Base-by-base conservation (phyloP, 1,140 invertebrate species). In the Panulirus ornatus region DNA sequence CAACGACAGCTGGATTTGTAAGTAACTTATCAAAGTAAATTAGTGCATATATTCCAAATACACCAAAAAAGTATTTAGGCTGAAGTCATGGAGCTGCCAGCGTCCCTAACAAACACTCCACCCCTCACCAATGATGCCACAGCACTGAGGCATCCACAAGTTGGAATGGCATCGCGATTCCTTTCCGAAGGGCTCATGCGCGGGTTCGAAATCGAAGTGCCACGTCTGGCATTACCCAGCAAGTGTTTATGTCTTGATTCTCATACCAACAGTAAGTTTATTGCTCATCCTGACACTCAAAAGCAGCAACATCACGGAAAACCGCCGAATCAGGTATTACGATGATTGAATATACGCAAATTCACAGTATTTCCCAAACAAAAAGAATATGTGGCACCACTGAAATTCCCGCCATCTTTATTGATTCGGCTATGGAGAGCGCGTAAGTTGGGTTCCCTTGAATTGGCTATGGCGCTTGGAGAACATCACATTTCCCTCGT, bases 111-210 rank as follows among this genome's bases (percentile, higher is more conserved):
- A 58, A 58, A 40, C 44, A 38, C 58, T 73, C 47, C 79, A 73
- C 87, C 42, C 81, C 87, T 47, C 66, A 89, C 40, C 78, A 89
- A 63, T 73, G 70, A 34, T 84, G 30, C 36, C 87, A 89, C 34
- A 89, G 66, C 87, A 89, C 87, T 89, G 79, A 89, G 86, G 79
- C 81, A 89, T 83, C 87, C 87, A 89, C 87, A 89, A 89, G 87
- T 89, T 89, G 87, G 87, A 89, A 89, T 89, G 79, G 87, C 87
- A 89, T 89, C 44, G 87, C 87, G 70, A 89, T 89, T 83, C 87
- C 87, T 38, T 75, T 58, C 63, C 44, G 27, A n/a, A 58, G 79
- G 42, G 87, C 87, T 75, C 87, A 89, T 89, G 87, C 87, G 87
- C 87, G 22, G 44, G 51, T n/a, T 19, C 36, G 30, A 44, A 89